Evolutionary conservation across 1,140 invertebrate species (phyloP).

Genomic region (Oppia nitens): DNA sequence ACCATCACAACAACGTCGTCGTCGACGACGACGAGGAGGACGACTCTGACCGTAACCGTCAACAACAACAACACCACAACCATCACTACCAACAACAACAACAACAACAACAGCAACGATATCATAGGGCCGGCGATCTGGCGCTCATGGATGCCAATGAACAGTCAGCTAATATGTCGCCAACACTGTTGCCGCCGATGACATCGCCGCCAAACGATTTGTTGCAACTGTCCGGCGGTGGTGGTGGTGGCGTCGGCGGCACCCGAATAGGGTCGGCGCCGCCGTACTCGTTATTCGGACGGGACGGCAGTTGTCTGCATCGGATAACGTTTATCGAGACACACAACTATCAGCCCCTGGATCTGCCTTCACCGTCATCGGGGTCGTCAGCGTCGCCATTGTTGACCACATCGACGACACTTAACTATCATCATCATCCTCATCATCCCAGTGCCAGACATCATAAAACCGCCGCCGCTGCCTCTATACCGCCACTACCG

Average conservation of each 20-base stretch:
- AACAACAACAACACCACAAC: background rate
- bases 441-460: background rate
- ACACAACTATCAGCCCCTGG: conserved; percentile 12
- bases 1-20: background rate
- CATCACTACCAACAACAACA: too few relatives aligned
- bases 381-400: too few relatives aligned
- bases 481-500: background rate
- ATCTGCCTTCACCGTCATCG: conserved; percentile 10
- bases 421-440: too few relatives aligned
- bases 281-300: background rate
- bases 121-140: background rate
- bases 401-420: too few relatives aligned
- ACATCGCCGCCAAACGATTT: conserved; percentile 11
- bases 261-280: background rate
- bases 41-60: background rate
- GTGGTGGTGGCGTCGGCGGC: background rate
- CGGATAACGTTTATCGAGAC: conserved; percentile 17
- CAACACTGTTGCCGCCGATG: background rate
- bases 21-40: too few relatives aligned
- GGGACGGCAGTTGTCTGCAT: background rate
- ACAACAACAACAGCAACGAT: background rate
- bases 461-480: background rate
- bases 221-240: background rate
- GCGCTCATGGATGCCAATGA: background rate
- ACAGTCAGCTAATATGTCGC: background rate